Evolutionary conservation across 1,140 invertebrate species (phyloP).

Genomic region (Scaptomyza hsui): DNA sequence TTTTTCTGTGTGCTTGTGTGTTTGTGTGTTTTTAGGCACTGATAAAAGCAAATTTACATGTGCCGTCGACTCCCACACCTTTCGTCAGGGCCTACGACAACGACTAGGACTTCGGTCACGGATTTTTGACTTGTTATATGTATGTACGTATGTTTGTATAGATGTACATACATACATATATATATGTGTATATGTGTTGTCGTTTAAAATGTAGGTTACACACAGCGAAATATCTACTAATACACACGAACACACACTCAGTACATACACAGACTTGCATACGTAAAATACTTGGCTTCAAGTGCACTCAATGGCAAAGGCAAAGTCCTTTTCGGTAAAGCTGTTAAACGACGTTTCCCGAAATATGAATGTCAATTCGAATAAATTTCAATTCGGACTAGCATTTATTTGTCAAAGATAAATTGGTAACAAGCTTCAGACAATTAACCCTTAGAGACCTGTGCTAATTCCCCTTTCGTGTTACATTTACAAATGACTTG

Average conservation of each 20-base stretch:
- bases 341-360: slow-evolving; percentile 6
- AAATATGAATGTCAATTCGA: background rate
- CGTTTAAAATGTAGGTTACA: slow-evolving; percentile 79
- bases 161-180: slow-evolving; percentile 12
- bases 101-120: slow-evolving; percentile 60
- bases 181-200: slow-evolving; percentile 36
- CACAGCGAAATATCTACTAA: slow-evolving; percentile 51
- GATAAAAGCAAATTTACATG: slow-evolving; percentile 76
- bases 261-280: slow-evolving; percentile 35
- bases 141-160: slow-evolving; percentile 7
- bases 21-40: slow-evolving; percentile 52
- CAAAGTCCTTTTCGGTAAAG: slow-evolving; percentile 20
- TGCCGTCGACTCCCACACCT: slow-evolving; percentile 26
- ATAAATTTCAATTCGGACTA: background rate
- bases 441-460: no score
- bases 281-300: slow-evolving; percentile 30
- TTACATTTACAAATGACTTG: no score
- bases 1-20: background rate
- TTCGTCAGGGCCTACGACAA: slow-evolving; percentile 32
- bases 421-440: no score
- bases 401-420: background rate
- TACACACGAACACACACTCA: slow-evolving; percentile 18
- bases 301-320: slow-evolving; percentile 43
- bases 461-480: no score
- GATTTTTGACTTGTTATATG: slow-evolving; percentile 66